Conservation (phyloP, 2,113 vertebrate genomes). For the Geococcyx californianus region DNA sequence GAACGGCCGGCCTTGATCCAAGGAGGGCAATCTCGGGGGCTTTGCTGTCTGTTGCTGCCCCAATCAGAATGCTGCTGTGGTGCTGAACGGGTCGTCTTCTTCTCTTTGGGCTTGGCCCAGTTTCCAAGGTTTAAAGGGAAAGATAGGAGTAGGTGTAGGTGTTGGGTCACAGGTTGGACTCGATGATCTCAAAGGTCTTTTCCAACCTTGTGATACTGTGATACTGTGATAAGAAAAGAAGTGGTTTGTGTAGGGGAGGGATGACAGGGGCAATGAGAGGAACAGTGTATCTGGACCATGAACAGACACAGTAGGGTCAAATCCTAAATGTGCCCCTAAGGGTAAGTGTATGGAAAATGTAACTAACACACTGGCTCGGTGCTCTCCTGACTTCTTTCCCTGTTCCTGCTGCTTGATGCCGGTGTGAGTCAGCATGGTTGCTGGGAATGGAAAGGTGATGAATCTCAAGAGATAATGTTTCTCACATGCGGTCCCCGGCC, state of each 20-base stretch:
- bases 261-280: not conserved
- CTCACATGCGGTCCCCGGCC: not conserved
- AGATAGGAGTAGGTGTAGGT: too few species aligned
- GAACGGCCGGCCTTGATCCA: not conserved
- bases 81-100: not conserved
- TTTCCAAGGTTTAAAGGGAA: not conserved
- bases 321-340: not conserved
- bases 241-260: not conserved
- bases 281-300: not conserved
- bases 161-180: too few species aligned
- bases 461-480: too few species aligned
- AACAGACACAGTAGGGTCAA: not conserved
- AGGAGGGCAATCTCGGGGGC: not conserved
- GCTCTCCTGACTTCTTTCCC: not conserved
- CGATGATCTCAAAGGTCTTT: too few species aligned
- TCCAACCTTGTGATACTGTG: too few species aligned
- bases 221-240: not conserved
- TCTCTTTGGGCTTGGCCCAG: not conserved
- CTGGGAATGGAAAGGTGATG: not conserved
- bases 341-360: not conserved
- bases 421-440: accelerated
- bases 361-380: not conserved
- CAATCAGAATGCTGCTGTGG: not conserved
- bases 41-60: not conserved
- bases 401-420: not conserved